These are phyloP conservation scores for Lycaon pictus DNA, from an alignment of 2,113 vertebrate species.

Conservation along the genomic window DNA sequence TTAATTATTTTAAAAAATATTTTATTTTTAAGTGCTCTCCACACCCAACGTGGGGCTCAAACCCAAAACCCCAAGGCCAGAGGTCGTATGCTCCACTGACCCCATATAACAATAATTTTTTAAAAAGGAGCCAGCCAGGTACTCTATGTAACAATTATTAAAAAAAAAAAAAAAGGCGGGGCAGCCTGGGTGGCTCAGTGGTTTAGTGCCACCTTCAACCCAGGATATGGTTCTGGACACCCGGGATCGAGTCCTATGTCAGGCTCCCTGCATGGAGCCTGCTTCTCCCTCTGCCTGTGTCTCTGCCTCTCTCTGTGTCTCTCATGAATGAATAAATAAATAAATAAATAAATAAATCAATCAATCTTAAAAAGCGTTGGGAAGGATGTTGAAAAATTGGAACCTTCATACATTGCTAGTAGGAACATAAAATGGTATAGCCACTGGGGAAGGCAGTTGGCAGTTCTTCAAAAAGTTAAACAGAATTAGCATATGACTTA, in stretches of 20 bases:
- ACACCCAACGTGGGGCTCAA: not conserved
- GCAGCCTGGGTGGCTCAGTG: too few relatives aligned
- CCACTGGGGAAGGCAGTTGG: not conserved
- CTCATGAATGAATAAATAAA: too few relatives aligned
- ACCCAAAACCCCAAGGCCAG: not conserved
- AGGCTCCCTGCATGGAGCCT: too few relatives aligned
- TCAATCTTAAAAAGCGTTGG: not conserved
- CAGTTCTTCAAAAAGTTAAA: not conserved
- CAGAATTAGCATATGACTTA: not conserved
- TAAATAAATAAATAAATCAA: too few relatives aligned
- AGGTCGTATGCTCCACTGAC: not conserved
- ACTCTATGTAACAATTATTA: not conserved
- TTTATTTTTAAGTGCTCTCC: not conserved
- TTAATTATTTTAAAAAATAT: not conserved
- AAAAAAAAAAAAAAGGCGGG: not conserved
- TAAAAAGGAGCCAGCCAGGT: not conserved
- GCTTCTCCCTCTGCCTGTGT: too few relatives aligned
- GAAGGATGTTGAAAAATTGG: not conserved
- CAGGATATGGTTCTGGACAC: too few relatives aligned
- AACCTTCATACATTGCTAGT: not conserved
- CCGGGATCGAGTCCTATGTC: too few relatives aligned
- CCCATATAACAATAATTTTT: too few relatives aligned
- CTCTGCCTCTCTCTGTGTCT: too few relatives aligned
- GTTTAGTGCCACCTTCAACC: too few relatives aligned
- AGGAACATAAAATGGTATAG: not conserved